phyloP scores from a whole-genome alignment of 2,113 vertebrate species.

The Tragelaphus strepsiceros region DNA sequence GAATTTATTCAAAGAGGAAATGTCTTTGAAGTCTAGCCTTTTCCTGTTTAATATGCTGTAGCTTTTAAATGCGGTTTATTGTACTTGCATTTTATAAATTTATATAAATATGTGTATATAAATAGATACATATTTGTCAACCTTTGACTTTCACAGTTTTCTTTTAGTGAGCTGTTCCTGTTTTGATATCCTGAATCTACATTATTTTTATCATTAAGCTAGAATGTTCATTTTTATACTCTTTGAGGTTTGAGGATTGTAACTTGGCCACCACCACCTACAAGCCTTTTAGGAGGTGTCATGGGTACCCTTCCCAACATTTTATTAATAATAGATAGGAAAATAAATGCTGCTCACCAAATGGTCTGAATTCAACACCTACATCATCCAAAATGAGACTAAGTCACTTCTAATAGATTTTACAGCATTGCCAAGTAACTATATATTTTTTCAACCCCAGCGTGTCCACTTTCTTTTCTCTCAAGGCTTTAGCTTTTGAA shows the following conservation, averaged over 20 bases:
- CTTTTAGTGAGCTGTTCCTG: background rate
- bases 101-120: background rate
- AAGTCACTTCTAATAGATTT: conserved; percentile 70
- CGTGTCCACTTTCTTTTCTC: background rate
- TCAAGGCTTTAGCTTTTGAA: background rate
- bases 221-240: conserved; percentile 48
- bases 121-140: background rate
- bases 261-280: conserved; percentile 74
- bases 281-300: conserved; percentile 75
- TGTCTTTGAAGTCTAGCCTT: conserved; percentile 55
- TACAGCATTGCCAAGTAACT: background rate
- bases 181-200: background rate
- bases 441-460: background rate
- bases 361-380: conserved; percentile 78
- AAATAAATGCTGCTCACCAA: conserved; percentile 75
- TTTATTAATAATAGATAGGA: conserved; percentile 76
- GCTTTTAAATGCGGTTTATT: conserved; percentile 47
- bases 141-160: background rate
- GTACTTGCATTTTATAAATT: background rate
- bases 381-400: conserved; percentile 72
- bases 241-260: background rate
- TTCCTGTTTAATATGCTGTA: conserved; percentile 27
- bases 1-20: conserved; percentile 36
- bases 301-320: conserved; percentile 70
- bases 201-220: background rate